Conservation (phyloP, 2,797 vertebrate species). For the Okamejei kenojei region DNA sequence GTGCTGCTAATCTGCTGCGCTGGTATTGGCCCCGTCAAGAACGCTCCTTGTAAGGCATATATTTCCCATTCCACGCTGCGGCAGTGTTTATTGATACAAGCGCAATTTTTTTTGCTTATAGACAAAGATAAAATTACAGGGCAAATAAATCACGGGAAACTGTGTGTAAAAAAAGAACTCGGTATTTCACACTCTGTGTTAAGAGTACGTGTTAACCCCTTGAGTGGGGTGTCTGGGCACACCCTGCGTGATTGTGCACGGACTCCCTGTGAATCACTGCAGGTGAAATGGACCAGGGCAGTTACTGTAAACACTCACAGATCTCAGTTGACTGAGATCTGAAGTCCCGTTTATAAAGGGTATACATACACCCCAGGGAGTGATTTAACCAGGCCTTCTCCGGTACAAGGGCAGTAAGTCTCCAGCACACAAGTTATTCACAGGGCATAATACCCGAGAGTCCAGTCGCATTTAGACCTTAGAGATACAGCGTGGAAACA, state of each 20-base stretch:
- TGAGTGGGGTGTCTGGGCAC: not conserved
- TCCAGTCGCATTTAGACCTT: not conserved
- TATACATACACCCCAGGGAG: not conserved
- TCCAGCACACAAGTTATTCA: not conserved
- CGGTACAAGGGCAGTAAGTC: too few relatives aligned
- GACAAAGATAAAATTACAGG: conserved; percentile 14
- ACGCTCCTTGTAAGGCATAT: conserved; percentile 35
- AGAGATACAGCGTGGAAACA: too few relatives aligned
- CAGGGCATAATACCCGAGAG: not conserved
- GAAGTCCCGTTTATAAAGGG: not conserved
- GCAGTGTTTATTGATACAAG: conserved; percentile 34
- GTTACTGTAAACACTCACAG: not conserved
- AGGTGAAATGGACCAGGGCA: not conserved
- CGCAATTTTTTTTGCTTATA: conserved; percentile 19
- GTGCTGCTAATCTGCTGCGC: not conserved
- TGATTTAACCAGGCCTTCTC: not conserved
- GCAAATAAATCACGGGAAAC: conserved; percentile 4
- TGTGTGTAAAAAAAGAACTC: conserved; percentile 23
- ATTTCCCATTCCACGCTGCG: not conserved
- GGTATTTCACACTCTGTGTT: not conserved
- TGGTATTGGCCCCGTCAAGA: not conserved
- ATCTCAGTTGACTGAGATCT: not conserved
- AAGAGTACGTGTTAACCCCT: not conserved
- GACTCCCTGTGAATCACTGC: not conserved
- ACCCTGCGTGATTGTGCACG: not conserved